A percentile compares a stretch with the other conserved stretches of the same genome.
Conservation (phyloP, 2,113 vertebrate species). For the Scophthalmus maximus region DNA sequence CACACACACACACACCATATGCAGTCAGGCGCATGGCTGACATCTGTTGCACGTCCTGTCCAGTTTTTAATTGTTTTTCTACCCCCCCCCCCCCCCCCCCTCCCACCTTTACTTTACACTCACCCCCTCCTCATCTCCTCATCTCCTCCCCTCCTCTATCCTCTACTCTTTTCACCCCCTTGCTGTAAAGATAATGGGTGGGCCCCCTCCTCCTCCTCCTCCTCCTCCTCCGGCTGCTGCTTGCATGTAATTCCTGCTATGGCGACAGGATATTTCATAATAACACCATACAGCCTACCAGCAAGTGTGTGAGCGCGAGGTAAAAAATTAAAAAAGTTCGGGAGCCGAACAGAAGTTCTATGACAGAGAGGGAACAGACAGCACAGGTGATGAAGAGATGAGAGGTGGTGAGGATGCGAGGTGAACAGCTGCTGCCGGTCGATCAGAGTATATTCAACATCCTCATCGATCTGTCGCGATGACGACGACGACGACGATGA, state of each 20-base stretch:
- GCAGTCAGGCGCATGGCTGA: constrained; percentile 72
- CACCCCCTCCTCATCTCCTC: no score
- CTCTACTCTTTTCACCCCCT: not conserved
- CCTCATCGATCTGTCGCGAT: no score
- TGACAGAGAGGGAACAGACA: no score
- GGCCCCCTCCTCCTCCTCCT: constrained; percentile 23
- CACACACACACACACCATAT: constrained; percentile 11
- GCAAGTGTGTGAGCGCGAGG: no score
- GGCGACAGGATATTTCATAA: constrained; percentile 48
- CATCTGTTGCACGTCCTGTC: constrained; percentile 79
- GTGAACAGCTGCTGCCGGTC: no score
- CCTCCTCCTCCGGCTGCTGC: not conserved
- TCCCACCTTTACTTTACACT: not conserved
- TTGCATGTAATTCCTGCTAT: constrained; percentile 10
- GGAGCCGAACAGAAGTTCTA: no score
- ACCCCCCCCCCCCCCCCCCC: not conserved
- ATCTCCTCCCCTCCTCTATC: not conserved
- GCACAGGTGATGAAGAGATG: no score
- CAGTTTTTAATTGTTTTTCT: constrained; percentile 39
- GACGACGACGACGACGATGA: no score
- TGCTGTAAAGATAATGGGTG: constrained; percentile 24
- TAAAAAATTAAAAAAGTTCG: no score
- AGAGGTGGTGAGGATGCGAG: no score
- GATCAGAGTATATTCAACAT: no score
- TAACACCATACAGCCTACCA: constrained; percentile 25